These are phyloP conservation scores for Leptopilina myrica DNA, from an alignment of 2,888 invertebrate genomes.

Conservation along the genomic window DNA sequence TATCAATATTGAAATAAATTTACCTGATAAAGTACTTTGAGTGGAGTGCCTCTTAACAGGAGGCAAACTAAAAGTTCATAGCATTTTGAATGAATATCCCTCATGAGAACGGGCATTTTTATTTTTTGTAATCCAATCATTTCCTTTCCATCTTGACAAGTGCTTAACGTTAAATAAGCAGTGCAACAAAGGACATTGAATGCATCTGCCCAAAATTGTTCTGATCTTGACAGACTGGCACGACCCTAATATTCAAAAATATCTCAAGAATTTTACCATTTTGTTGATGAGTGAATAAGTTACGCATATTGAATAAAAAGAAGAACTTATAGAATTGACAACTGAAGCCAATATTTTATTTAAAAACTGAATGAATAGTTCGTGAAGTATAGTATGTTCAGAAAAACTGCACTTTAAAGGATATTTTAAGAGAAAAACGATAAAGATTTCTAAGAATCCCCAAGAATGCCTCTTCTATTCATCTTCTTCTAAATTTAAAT, in stretches of 20 bases:
- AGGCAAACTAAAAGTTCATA: conserved; percentile 87
- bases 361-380: too few species aligned
- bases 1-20: conserved; percentile 10
- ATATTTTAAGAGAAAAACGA: too few species aligned
- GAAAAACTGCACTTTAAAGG: too few species aligned
- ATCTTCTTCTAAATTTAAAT: too few species aligned
- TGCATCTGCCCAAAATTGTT: conserved; percentile 73
- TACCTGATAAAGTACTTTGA: conserved; percentile 88
- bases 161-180: conserved; percentile 80
- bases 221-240: conserved; percentile 80
- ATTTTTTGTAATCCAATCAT: conserved; percentile 80
- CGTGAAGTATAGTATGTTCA: too few species aligned
- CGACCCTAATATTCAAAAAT: conserved; percentile 78
- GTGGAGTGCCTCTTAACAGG: conserved; percentile 85
- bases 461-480: too few species aligned
- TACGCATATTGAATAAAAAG: too few species aligned
- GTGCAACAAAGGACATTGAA: conserved; percentile 87
- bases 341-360: too few species aligned
- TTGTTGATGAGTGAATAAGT: too few species aligned
- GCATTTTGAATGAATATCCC: conserved; percentile 90
- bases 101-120: conserved; percentile 83
- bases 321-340: too few species aligned
- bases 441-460: too few species aligned
- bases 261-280: too few species aligned
- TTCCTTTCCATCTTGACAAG: conserved; percentile 72